Evolutionary conservation across 2,113 vertebrate genomes (phyloP), one percentile per base, ranked within the genome.

Genomic region (Dicrurus megarhynchus): DNA sequence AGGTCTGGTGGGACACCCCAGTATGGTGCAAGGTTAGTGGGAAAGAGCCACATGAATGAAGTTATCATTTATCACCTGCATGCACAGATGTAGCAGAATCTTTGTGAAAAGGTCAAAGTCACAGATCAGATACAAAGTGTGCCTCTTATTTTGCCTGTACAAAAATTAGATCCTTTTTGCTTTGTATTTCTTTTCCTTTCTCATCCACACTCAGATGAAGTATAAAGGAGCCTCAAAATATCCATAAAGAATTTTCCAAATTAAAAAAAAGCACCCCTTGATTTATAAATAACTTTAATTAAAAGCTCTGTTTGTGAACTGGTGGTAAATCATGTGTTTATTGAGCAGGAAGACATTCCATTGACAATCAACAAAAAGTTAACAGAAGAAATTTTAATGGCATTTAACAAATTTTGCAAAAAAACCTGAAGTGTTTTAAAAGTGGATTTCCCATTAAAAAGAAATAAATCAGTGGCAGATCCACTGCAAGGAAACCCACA

Each of bases 51-150:
- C 47, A 47, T 10, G 9, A 61, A 55, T 19, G 41, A 69, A 49
- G 8, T 4, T 2, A 37, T 39, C 10, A 16, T 59, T 67, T 68
- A 11, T 33, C 47, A 37, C 28, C 39, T 63, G 22, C 28, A 32
- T 20, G 37, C 20, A 49, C 16, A 73, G 35, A 27, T 26, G 2
- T 23, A 33, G 46, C 37, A 65, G 67, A 42, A 79, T 11, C 6
- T 65, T 57, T 70, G 28, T 56, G 28, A 37, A 44, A n/a, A 94
- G 28, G 22, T 8, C 30, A 69, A 13, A 56, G 35, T 16, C 37
- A 57, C 37, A 76, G 2, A n/a, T 12, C 5, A 78, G 22, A 41
- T 28, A n/a, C 4, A 42, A 2, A 0, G 0, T 13, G 2, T 50
- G 4, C 16, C 5, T 65, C 37, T 76, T 65, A 23, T 61, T 85